phyloP scores from a whole-genome alignment of 2,888 invertebrate genomes.

The Cephus runcator region DNA sequence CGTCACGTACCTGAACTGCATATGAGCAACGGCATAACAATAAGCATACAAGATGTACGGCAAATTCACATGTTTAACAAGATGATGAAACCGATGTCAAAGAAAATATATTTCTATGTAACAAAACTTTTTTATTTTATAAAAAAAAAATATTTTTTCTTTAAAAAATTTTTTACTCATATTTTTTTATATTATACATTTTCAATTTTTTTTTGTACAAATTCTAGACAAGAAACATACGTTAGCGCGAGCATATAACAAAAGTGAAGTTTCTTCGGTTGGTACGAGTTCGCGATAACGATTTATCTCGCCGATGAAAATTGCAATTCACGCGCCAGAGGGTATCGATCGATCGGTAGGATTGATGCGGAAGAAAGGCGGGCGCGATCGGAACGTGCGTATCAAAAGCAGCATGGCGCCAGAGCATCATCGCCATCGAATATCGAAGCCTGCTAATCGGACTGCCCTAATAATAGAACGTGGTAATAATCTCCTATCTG shows the following conservation, averaged over 20 bases:
- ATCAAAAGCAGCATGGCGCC: background rate
- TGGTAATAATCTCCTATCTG: background rate
- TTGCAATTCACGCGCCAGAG: background rate
- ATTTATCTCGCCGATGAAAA: background rate
- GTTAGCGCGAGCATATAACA: background rate
- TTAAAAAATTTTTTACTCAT: background rate
- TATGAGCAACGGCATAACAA: background rate
- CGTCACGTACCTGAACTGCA: background rate
- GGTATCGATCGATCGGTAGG: background rate
- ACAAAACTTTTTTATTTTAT: background rate
- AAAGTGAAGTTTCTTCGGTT: background rate
- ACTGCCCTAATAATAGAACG: background rate
- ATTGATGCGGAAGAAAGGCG: background rate
- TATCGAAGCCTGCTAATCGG: background rate
- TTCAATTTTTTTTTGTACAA: background rate
- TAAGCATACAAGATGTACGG: background rate
- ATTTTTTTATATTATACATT: background rate
- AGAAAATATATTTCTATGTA: constrained; percentile 4
- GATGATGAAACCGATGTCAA: background rate
- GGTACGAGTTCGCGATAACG: background rate
- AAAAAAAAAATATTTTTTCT: background rate
- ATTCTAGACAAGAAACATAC: background rate
- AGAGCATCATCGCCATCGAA: background rate
- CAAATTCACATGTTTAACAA: background rate
- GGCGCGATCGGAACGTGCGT: background rate